Evolutionary conservation across 2,113 vertebrate species (phyloP), one percentile per base, ranked within the genome.

Genomic region (Scatophagus argus): DNA sequence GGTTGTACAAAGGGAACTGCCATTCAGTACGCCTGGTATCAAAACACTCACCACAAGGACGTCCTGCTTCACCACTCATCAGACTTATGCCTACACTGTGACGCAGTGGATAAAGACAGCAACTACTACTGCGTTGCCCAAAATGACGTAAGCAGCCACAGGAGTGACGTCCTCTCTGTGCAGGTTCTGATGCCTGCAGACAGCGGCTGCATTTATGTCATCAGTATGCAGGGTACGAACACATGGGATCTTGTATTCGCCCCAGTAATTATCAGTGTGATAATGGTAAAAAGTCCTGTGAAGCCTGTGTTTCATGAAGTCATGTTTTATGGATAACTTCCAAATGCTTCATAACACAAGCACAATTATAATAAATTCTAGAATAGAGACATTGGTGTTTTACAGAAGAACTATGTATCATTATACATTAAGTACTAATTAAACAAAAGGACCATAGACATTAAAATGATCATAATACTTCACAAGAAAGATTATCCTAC

Each of bases 11-110:
- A 19, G 44, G 94, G 93, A 49, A 87, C 88, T 1, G 63, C 19
- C 6, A 66, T 94, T 23, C 54, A 1, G 8, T 94, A 94, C 36
- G 4, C 65, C 31, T 94, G 94, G 94, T 90, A 91, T 85, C 88
- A 70, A 76, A 71, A 46, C 16, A 55, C 34, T 16, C 6, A 9
- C 1, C 21, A 46, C 13, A 3, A 82, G 19, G 44, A 78, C 5
- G 9, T 66, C 3, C 43, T 69, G 19, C 66, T 91, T 17, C 19
- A 69, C 2, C 16, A 5, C 17, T 69, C 79, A 0, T 12, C 84
- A 10, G 85, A 93, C 58, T 74, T 95, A 36, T 0, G 9, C 21
- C 73, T 95, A 6, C n/a, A 78, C 58, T 95, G 94, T 49, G 68
- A 8, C 8, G 0, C 55, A 1, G 46, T 90, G 64, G 60, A 41